These are phyloP conservation scores for Patella pellucida DNA, from an alignment of 2,888 invertebrate species.

Conservation along the genomic window DNA sequence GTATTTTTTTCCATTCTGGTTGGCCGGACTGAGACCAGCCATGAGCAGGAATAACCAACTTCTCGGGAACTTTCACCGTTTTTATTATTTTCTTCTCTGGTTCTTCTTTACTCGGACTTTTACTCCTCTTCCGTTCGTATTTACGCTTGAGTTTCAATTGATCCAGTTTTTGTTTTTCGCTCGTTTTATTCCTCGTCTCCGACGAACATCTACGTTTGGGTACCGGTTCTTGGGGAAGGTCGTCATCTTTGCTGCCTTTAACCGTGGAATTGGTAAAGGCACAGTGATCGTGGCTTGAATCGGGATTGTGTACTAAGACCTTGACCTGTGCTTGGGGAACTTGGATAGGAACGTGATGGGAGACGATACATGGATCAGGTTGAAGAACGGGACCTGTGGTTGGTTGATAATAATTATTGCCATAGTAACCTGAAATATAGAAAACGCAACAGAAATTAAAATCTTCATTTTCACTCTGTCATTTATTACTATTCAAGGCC, in stretches of 20 bases:
- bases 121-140: conserved; percentile 17
- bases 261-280: conserved; percentile 27
- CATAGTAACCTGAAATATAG: conserved; percentile 25
- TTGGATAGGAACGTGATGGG: conserved; percentile 44
- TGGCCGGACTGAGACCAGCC: conserved; percentile 60
- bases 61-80: conserved; percentile 29
- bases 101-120: conserved; percentile 21
- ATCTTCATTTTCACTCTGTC: too few species aligned
- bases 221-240: neutral
- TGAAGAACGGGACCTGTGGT: conserved; percentile 38
- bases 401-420: conserved; percentile 41
- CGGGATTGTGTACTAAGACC: conserved; percentile 41
- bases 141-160: conserved; percentile 19
- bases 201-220: neutral
- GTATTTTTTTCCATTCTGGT: conserved; percentile 50
- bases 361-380: conserved; percentile 44
- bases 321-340: conserved; percentile 45
- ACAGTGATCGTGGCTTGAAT: conserved; percentile 35
- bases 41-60: conserved; percentile 41
- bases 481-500: too few species aligned
- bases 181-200: conserved; percentile 22
- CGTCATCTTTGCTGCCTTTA: conserved; percentile 16
- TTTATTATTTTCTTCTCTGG: conserved; percentile 21
- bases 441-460: neutral
- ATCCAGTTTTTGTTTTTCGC: conserved; percentile 22